Evolutionary conservation across 1,140 invertebrate genomes (phyloP).

Genomic region (Cherax destructor): DNA sequence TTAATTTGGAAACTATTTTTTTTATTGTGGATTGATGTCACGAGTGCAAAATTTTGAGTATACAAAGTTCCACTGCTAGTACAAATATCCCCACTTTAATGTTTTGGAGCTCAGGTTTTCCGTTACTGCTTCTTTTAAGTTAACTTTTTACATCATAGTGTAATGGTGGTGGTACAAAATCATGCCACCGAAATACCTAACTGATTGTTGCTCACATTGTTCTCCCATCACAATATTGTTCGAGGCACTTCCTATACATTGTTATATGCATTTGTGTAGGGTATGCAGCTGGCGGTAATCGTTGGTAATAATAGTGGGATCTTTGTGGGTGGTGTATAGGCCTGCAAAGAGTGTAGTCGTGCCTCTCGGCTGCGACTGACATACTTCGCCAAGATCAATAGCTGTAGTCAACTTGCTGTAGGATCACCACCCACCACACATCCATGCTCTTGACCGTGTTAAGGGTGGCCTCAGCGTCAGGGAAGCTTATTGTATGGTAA

Average conservation of each 20-base stretch:
- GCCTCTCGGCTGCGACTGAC: background rate
- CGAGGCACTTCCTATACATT: constrained; percentile 1
- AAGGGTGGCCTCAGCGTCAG: background rate
- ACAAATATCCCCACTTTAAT: constrained; percentile 56
- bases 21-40: constrained; percentile 24
- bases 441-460: background rate
- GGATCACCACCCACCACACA: background rate
- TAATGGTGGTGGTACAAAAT: background rate
- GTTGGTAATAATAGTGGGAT: background rate
- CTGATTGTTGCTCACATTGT: constrained; percentile 6
- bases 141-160: constrained; percentile 8
- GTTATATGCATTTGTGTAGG: background rate
- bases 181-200: background rate
- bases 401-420: background rate
- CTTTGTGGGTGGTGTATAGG: background rate
- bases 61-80: constrained; percentile 50
- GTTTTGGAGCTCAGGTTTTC: constrained; percentile 59
- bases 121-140: constrained; percentile 32
- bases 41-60: constrained; percentile 29
- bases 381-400: background rate
- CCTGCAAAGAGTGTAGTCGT: background rate
- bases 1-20: background rate
- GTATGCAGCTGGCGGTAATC: background rate
- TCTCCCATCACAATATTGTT: background rate
- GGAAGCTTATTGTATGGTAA: background rate